Conservation (phyloP, 2,888 invertebrate species). For the Aphidoletes aphidimyza region DNA sequence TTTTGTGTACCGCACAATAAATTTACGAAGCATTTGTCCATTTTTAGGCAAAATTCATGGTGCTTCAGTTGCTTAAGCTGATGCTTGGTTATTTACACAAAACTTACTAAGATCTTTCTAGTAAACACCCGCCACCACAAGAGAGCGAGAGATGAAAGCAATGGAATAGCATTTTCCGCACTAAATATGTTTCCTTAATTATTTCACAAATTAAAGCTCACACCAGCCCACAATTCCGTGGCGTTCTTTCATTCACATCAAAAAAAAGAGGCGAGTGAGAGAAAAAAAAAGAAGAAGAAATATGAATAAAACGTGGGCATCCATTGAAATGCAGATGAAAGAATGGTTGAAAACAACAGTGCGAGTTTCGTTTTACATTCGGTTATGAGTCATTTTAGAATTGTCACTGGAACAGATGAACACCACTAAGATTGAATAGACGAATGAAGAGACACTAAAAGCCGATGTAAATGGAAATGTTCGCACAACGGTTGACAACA, state of each 20-base stretch:
- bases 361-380: conserved; percentile 23
- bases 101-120: conserved; percentile 22
- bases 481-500: neutral
- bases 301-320: neutral
- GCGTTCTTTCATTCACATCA: too few species aligned
- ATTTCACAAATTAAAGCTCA: conserved; percentile 14
- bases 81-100: too few species aligned
- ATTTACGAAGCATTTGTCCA: neutral
- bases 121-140: too few species aligned
- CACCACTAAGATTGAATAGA: neutral
- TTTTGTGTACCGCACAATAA: neutral
- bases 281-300: neutral
- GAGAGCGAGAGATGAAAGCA: neutral
- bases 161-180: neutral
- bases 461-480: conserved; percentile 33
- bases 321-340: conserved; percentile 38
- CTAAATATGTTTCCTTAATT: conserved; percentile 38
- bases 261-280: neutral
- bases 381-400: conserved; percentile 22
- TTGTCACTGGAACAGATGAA: conserved; percentile 39
- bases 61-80: too few species aligned
- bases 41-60: too few species aligned
- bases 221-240: conserved; percentile 3
- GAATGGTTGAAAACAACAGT: conserved; percentile 16
- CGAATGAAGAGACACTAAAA: too few species aligned